phyloP scores from a whole-genome alignment of 2,888 invertebrate genomes.

The Beris morrisii region DNA sequence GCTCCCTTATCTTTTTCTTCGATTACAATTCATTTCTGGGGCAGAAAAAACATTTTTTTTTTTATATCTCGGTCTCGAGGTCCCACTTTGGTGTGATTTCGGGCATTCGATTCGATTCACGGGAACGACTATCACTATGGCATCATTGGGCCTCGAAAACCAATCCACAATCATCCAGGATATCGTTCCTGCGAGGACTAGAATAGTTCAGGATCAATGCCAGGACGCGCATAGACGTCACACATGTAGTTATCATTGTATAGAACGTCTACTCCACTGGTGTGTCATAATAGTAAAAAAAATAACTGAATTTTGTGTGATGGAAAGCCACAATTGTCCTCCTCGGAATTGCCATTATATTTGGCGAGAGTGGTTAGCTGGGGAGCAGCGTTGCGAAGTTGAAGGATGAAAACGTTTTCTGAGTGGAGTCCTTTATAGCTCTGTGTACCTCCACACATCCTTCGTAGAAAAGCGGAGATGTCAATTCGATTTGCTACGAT shows the following conservation, averaged over 20 bases:
- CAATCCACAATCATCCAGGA: conserved; percentile 21
- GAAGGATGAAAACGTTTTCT: not conserved
- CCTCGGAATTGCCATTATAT: conserved; percentile 34
- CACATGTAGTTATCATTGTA: conserved; percentile 8
- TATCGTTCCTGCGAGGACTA: conserved; percentile 21
- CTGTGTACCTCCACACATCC: not conserved
- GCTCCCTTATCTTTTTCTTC: conserved; percentile 24
- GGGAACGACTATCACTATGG: conserved; percentile 18
- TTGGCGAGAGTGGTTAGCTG: not conserved
- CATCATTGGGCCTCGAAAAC: conserved; percentile 10
- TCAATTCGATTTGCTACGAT: conserved; percentile 37
- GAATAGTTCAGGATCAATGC: not conserved
- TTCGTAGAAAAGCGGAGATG: conserved; percentile 26
- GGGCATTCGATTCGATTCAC: conserved; percentile 16
- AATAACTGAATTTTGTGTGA: conserved; percentile 31
- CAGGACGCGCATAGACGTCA: conserved; percentile 6
- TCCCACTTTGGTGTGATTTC: conserved; percentile 2
- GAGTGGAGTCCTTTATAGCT: conserved; percentile 2
- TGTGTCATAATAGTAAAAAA: conserved; percentile 36
- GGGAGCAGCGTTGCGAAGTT: not conserved
- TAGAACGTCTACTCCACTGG: conserved; percentile 6
- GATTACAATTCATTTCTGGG: conserved; percentile 30
- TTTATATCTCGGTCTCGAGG: conserved; percentile 17
- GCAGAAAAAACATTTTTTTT: not conserved
- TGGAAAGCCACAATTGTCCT: conserved; percentile 37